Base-by-base conservation (phyloP, 2,888 invertebrate species). In the Drosophila nr. perissopoda region DNA sequence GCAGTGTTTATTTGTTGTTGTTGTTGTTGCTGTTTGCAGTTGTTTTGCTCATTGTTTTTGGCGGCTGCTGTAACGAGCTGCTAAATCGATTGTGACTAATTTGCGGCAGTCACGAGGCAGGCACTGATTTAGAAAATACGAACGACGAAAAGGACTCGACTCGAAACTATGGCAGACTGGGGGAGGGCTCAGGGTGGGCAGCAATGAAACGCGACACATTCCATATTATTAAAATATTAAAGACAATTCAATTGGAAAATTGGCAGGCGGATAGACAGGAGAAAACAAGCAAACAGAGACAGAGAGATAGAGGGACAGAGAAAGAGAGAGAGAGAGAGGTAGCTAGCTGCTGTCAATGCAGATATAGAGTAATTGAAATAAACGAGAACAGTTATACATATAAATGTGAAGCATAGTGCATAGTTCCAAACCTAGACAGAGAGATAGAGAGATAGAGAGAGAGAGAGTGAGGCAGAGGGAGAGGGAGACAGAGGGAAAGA, bases 41-140 rank as follows among this genome's bases (percentile, higher is more conserved):
- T 49, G 60, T 31, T 48, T 53, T 65, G 70, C 58, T n/a, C 60
- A 60, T 66, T 69, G 61, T 63, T 77, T 72, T 89, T 82, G 82
- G 76, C 78, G 86, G 85, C 76, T 73, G 73, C 64, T 76, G 70
- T 72, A 84, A 84, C 84, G 89, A 84, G 84, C 87, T 86, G 90
- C 75, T 65, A 89, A 90, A 90, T 88, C 90, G 89, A 76, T 89
- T 89, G 88, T 90, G 76, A 89, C 90, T 88, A 88, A 88, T 90
- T 84, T 84, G 89, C 70, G 85, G 85, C 85, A 85, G 84, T 74
- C 82, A 76, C 70, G 71, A 70, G 64, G 72, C 76, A 65, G 61
- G 68, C 82, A 82, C 59, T 79, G 82, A 88, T 83, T 82, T 76
- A 72, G 80, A 74, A 86, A 83, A 66, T 58, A 53, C 63, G 67